Evolutionary conservation across 2,888 invertebrate species (phyloP).

Genomic region (Cerastoderma edule): DNA sequence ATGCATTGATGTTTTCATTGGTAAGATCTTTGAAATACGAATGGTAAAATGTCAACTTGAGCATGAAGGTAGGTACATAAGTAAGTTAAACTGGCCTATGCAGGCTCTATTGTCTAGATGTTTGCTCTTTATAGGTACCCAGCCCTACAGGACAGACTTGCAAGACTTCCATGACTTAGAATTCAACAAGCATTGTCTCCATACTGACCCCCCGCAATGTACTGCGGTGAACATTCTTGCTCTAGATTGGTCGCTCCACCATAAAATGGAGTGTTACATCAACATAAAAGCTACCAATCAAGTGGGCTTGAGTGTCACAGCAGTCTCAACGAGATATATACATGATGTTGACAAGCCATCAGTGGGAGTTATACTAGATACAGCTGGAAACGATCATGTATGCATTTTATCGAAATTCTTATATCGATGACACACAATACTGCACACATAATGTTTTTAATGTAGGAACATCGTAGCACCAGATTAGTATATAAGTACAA

Average conservation of each 20-base stretch:
- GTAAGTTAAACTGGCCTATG: too few species aligned
- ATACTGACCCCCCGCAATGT: not conserved
- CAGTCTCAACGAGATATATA: conserved; percentile 11
- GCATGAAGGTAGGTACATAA: too few species aligned
- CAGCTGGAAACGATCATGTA: not conserved
- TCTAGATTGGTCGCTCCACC: conserved; percentile 24
- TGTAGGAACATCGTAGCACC: too few species aligned
- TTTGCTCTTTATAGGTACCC: conserved; percentile 3
- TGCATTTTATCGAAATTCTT: too few species aligned
- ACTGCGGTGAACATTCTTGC: not conserved
- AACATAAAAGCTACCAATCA: conserved; percentile 25
- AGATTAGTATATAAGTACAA: too few species aligned
- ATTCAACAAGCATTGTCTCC: not conserved
- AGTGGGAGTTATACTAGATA: conserved; percentile 23
- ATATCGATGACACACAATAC: too few species aligned
- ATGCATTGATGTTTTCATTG: too few species aligned
- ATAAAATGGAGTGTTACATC: conserved; percentile 15
- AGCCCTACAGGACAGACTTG: not conserved
- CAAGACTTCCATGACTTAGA: not conserved
- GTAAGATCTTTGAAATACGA: too few species aligned
- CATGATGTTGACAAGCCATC: conserved; percentile 15
- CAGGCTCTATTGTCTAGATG: too few species aligned
- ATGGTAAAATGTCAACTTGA: too few species aligned
- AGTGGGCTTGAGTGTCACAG: conserved; percentile 12
- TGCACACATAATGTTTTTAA: too few species aligned